Evolutionary conservation across 1,140 invertebrate genomes (phyloP), one percentile per base, ranked within the genome.

Genomic region (Melipona quadrifasciata): DNA sequence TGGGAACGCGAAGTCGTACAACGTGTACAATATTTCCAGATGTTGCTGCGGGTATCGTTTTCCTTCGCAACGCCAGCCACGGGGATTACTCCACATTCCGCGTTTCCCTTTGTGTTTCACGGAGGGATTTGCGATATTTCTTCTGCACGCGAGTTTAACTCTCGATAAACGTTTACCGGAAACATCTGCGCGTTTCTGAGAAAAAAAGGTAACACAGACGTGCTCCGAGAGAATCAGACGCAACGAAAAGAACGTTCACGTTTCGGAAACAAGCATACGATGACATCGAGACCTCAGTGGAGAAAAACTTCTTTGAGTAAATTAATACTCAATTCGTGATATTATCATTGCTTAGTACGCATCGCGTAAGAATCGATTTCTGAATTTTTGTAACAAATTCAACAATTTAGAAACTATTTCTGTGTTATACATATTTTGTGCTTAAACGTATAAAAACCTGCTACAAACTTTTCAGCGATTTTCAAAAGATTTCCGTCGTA

Each of bases 61-160:
- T 57, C 61, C 53, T 21, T 21, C 27, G 31, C 39, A 58, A 53
- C 34, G 55, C 58, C 27, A 73, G 27, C 21, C 19, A 65, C 68
- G 21, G 16, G 51, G 70, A 75, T 74, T 39, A 65, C 58, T 82
- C 58, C 39, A 82, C 27, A 75, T 82, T 75, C 61, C 61, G 72
- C 51, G 58, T 82, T 75, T 34, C 68, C 64, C 72, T 81, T 74
- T 67, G 17, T 39, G 24, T 34, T 75, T 53, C 51, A 74, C 57
- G 8, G 8, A 75, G 61, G 34, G 61, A 57, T 82, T 82, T 75
- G 10, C 21, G 39, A 67, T 31, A 71, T 75, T 75, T 73, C 71
- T 67, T 80, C n/a, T 10, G n/a, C 34, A 12, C 12, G 47, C 64
- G 14, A 64, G 76, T 17, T 39, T 31, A 8, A n/a, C 55, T 47